These are phyloP conservation scores for Campylorhamphus procurvoides DNA, from an alignment of 2,113 vertebrate species.

Conservation along the genomic window DNA sequence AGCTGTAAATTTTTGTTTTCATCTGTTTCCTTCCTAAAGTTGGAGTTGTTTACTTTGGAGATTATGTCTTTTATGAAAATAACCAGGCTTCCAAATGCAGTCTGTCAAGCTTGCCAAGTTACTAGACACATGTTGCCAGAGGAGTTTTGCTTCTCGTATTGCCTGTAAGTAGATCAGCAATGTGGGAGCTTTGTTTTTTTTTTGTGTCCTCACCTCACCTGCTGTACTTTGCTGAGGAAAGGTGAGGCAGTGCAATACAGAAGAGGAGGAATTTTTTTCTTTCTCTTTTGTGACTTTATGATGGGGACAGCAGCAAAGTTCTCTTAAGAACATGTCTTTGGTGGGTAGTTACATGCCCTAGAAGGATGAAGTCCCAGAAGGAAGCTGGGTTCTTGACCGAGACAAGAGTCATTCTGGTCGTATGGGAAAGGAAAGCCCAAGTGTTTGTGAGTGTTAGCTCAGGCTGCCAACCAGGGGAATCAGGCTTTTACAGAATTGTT, in stretches of 20 bases:
- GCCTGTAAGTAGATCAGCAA: not conserved
- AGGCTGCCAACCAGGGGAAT: not conserved
- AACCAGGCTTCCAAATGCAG: conserved; percentile 6
- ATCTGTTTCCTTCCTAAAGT: not conserved
- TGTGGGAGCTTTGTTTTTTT: not conserved
- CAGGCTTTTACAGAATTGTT: not conserved
- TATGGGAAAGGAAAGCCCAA: not conserved
- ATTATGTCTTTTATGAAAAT: conserved; percentile 15
- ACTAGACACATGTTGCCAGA: not conserved
- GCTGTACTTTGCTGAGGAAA: not conserved
- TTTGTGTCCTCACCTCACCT: not conserved
- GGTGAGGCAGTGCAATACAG: not conserved
- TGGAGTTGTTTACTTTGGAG: conserved; percentile 23
- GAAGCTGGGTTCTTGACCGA: not conserved
- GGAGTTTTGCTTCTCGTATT: not conserved
- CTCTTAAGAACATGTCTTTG: not conserved
- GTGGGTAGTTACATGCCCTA: not conserved
- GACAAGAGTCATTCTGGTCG: not conserved
- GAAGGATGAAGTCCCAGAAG: not conserved
- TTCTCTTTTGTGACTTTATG: not conserved
- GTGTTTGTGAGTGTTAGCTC: not conserved
- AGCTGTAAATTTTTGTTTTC: not conserved
- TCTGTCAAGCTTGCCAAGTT: not conserved
- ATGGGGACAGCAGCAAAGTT: not conserved
- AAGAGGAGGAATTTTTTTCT: not conserved